These are phyloP conservation scores for Bombus vancouverensis DNA, from an alignment of 1,140 invertebrate species.

Conservation along the genomic window DNA sequence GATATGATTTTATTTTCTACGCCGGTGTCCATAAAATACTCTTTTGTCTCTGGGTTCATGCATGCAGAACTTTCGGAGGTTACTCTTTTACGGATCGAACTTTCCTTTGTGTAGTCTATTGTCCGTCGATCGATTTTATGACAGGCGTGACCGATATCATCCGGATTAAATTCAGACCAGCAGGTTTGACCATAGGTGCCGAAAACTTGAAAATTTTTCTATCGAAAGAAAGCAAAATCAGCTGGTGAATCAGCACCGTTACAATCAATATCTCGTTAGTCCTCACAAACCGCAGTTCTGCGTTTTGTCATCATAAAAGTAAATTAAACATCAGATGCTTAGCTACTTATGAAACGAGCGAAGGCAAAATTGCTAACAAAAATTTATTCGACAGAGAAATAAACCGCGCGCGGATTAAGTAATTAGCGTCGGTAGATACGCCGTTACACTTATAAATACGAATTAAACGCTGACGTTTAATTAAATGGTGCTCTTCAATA, in stretches of 20 bases:
- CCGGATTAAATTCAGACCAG: neutral
- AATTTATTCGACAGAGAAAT: conserved; percentile 20
- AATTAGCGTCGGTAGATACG: neutral
- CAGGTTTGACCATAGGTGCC: neutral
- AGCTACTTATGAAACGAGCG: neutral
- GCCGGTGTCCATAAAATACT: neutral
- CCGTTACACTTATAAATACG: neutral
- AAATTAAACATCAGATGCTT: neutral
- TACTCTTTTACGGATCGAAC: neutral
- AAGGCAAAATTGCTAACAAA: conserved; percentile 6
- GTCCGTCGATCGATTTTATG: conserved; percentile 9
- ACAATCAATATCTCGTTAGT: neutral
- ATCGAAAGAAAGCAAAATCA: neutral
- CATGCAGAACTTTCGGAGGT: neutral
- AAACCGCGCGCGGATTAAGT: conserved; percentile 14
- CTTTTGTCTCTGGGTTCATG: neutral
- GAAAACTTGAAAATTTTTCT: neutral
- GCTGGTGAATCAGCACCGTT: neutral
- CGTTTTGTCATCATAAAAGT: neutral
- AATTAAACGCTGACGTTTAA: neutral
- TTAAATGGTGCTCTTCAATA: neutral
- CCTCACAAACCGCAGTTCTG: neutral
- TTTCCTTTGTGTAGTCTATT: conserved; percentile 1
- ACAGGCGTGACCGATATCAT: conserved; percentile 1
- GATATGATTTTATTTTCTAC: neutral